A percentile compares a stretch with the other conserved stretches of the same genome.
Evolutionary conservation across 1,140 invertebrate species (phyloP).

Genomic region (Holotrichia oblita): DNA sequence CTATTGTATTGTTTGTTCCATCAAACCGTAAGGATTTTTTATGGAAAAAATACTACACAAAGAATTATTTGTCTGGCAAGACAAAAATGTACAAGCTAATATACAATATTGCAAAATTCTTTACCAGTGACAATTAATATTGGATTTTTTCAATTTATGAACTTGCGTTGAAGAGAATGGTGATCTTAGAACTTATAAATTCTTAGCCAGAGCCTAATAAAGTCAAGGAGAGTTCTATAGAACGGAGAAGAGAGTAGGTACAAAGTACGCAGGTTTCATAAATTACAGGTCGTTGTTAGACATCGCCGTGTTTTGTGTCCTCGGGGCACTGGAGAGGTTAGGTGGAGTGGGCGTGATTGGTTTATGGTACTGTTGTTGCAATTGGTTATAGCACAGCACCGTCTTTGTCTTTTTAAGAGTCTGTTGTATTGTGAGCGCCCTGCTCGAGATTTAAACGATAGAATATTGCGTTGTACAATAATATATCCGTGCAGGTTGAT

Average conservation of each 20-base stretch:
- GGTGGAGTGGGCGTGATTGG: slow-evolving; percentile 47
- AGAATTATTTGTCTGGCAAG: not conserved
- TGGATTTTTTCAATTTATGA: not conserved
- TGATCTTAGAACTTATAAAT: not conserved
- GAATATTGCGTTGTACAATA: not conserved
- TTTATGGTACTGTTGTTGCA: slow-evolving; percentile 45
- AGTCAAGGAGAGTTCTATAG: not conserved
- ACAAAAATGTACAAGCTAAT: not conserved
- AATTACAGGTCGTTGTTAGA: slow-evolving; percentile 41
- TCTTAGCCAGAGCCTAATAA: not conserved
- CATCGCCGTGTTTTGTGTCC: slow-evolving; percentile 42
- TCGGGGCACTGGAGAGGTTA: slow-evolving; percentile 45
- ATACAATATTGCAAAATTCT: too few species aligned
- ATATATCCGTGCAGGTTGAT: not conserved
- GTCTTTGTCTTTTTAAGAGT: slow-evolving; percentile 19
- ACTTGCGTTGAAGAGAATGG: not conserved
- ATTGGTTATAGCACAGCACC: slow-evolving; percentile 33
- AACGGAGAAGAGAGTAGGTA: not conserved
- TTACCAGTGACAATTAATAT: not conserved
- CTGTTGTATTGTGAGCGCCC: not conserved
- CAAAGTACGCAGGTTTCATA: slow-evolving; percentile 28
- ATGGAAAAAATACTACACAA: not conserved
- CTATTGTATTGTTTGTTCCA: too few species aligned
- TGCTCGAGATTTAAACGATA: not conserved
- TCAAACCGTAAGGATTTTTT: too few species aligned